Evolutionary conservation across 35 echinoderm and acorn worm species (phyloP).

Genomic region (Strongylocentrotus purpuratus): DNA sequence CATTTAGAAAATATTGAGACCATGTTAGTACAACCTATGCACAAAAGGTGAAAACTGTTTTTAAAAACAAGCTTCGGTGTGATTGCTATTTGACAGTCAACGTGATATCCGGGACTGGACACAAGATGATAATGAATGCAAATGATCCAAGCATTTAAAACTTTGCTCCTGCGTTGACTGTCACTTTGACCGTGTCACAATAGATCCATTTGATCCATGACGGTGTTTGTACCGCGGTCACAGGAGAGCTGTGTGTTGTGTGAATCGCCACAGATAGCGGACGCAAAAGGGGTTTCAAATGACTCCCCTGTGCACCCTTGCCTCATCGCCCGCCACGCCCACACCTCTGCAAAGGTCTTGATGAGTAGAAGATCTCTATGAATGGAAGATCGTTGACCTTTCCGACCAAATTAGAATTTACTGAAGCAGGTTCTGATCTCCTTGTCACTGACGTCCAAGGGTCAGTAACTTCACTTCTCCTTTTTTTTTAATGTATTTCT

Average conservation of each 20-base stretch:
- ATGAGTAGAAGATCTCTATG: not conserved
- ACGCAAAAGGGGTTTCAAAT: not conserved
- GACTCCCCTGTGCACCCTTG: not conserved
- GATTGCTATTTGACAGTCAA: no score
- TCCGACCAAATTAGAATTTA: not conserved
- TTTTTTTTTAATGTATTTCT: not conserved
- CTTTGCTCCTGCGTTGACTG: not conserved
- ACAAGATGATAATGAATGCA: no score
- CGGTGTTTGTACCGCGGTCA: not conserved
- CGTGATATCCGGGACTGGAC: no score
- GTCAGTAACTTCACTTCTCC: not conserved
- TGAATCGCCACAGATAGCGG: not conserved
- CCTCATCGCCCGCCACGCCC: not conserved
- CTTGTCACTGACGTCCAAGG: not conserved
- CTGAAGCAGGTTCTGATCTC: not conserved
- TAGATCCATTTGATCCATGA: not conserved
- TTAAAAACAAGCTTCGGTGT: no score
- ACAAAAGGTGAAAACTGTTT: no score
- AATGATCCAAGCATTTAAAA: not conserved
- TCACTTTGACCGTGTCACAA: not conserved
- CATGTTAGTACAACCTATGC: no score
- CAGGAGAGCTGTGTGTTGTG: not conserved
- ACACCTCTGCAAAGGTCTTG: not conserved
- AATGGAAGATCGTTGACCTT: constrained; percentile 10
- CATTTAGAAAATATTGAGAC: no score